Evolutionary conservation across 2,797 vertebrate genomes (phyloP), one percentile per base, ranked within the genome.

Genomic region (Acomys russatus): DNA sequence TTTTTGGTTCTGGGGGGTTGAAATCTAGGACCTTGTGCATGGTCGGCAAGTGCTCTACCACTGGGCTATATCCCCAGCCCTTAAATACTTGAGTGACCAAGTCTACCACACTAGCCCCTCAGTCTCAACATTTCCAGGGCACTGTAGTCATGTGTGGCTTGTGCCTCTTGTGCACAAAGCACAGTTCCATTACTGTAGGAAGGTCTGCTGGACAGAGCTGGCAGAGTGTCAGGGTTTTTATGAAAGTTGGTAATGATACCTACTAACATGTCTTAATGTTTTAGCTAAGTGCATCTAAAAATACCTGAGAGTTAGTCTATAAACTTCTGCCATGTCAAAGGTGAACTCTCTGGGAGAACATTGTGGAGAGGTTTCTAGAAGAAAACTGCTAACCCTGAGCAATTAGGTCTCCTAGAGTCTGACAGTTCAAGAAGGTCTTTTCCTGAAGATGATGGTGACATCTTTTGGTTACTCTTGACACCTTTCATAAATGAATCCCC

Each of bases 341-440:
- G 59, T 74, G 25, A 95, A 88, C 74, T 71, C 33, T 87, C 76
- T 85, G 54, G 63, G 64, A 95, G 44, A 33, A 22, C 83, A 56
- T 51, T 70, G 10, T 70, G 35, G 51, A 59, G 15, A 30, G 66
- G 22, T 68, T 71, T 84, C 51, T 38, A 7, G 33, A 96, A 77
- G 66, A 83, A 89, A 94, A 85, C 20, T 73, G 77, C 14, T 77
- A 63, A 64, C 33, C 70, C 70, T 77, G 44, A 87, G 15, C 7
- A 88, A 59, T 93, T 88, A 90, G 49, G 74, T 63, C 95, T 91
- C 61, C 93, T 88, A 95, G 78, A 94, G 80, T n/a, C 54, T 22
- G 92, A 90, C 35, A 78, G 15, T 51, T 86, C 54, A 74, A 63
- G n/a, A 93, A 70, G 35, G 49, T 92, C 82, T 79, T 80, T 89